Evolutionary conservation across 1,140 invertebrate genomes (phyloP), one percentile per base, ranked within the genome.

Genomic region (Colletes gigas): DNA sequence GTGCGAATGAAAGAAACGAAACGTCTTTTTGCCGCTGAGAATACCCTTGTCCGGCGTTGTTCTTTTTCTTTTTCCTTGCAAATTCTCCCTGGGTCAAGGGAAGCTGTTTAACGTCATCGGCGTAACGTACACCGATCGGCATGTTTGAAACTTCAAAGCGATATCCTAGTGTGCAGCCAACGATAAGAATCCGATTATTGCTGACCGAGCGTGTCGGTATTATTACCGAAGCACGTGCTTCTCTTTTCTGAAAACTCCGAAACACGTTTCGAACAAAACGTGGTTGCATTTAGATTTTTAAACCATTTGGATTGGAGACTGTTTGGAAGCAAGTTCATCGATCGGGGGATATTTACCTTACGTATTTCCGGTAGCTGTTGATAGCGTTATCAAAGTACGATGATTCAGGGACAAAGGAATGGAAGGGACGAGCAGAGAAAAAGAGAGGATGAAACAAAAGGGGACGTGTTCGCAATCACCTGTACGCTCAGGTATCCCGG

Each of bases 381-480:
- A 21, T 47, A 69, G n/a, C 44, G 4, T 60, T 50, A 69, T 77
- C 60, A 21, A 44, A 30, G 15, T 19, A 10, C 39, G 10, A 17
- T 14, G n/a, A 12, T n/a, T 57, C 60, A 15, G n/a, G 5, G 10
- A 63, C 3, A 6, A 5, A 5, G 14, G 7, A 7, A 41, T 17
- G 9, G 9, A n/a, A 14, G 52, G 17, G 10, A 14, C 47, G 54
- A 8, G 1, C 6, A 3, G 54, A 44, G 44, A 14, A 47, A 14
- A 6, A 63, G 50, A 71, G 57, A 17, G 2, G 44, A 9, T 44
- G 57, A 59, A 68, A 84, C 77, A 85, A 85, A 66, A 47, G 55
- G 12, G 50, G 60, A 80, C 77, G 60, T 78, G 82, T 85, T 71
- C 67, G 77, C 60, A 47, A 66, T 79, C 77, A 85, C 82, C 83